Percentiles rank a stretch among this genome's conserved stretches.
Conservation (phyloP, 2,113 vertebrate genomes). For the Abramis brama region DNA sequence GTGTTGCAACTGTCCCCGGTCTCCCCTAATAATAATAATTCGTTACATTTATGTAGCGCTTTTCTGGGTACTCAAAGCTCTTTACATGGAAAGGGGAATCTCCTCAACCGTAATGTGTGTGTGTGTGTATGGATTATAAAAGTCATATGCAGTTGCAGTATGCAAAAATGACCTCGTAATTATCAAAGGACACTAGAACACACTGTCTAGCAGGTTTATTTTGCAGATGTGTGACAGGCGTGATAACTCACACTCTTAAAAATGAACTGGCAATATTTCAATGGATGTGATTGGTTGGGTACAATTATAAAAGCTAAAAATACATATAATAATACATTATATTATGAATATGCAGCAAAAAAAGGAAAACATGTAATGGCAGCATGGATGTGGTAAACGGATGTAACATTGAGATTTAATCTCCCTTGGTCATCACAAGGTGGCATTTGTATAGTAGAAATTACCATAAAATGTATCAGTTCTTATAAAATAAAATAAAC, state of each 20-base stretch:
- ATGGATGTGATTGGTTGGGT: not conserved
- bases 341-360: not conserved
- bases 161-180: not conserved
- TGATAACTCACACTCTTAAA: not conserved
- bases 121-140: no score
- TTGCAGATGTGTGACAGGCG: not conserved
- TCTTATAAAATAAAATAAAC: not conserved
- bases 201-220: not conserved
- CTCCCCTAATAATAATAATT: no score
- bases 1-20: no score
- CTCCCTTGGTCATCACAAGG: not conserved
- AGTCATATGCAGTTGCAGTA: not conserved
- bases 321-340: not conserved
- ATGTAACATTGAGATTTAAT: not conserved
- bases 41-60: no score
- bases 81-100: no score
- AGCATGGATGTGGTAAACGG: constrained; percentile 4
- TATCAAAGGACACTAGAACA: not conserved
- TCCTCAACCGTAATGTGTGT: no score
- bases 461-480: not conserved
- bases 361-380: not conserved
- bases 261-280: not conserved
- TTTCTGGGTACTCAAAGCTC: no score
- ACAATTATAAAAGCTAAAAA: constrained; percentile 21
- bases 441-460: not conserved